phyloP scores from a whole-genome alignment of 2,797 vertebrate genomes.

The Heliangelus exortis region DNA sequence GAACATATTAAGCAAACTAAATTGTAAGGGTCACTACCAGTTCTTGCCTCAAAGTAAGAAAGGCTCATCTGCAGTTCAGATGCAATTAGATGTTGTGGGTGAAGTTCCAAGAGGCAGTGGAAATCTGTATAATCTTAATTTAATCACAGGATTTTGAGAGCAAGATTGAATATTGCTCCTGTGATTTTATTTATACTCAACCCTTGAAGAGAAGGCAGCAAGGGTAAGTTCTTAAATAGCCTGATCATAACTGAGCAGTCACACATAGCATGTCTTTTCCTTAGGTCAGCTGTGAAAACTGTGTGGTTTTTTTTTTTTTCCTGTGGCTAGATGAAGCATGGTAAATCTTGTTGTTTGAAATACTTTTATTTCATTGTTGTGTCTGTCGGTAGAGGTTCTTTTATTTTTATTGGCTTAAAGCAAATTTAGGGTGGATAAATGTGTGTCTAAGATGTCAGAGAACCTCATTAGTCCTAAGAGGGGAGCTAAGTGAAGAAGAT shows the following conservation, averaged over 20 bases:
- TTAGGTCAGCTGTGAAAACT: background rate
- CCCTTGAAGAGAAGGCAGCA: background rate
- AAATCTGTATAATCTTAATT: background rate
- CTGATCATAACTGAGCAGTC: background rate
- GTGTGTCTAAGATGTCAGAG: background rate
- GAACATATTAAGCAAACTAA: background rate
- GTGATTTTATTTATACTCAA: background rate
- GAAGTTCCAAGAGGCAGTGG: background rate
- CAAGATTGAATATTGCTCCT: background rate
- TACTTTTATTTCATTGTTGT: background rate
- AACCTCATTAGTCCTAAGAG: background rate
- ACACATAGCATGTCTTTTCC: background rate
- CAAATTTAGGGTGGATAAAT: background rate
- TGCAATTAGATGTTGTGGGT: background rate
- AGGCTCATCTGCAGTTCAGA: background rate
- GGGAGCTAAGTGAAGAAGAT: background rate
- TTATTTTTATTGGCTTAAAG: background rate
- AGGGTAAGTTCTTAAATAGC: background rate
- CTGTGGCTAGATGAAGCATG: background rate
- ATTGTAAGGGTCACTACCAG: background rate
- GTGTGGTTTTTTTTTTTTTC: background rate
- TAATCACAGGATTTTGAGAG: background rate
- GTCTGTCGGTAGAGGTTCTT: background rate
- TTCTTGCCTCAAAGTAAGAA: background rate
- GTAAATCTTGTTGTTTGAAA: background rate